Evolutionary conservation across 2,113 vertebrate species (phyloP), one percentile per base, ranked within the genome.

Genomic region (Pteruthius melanotis): DNA sequence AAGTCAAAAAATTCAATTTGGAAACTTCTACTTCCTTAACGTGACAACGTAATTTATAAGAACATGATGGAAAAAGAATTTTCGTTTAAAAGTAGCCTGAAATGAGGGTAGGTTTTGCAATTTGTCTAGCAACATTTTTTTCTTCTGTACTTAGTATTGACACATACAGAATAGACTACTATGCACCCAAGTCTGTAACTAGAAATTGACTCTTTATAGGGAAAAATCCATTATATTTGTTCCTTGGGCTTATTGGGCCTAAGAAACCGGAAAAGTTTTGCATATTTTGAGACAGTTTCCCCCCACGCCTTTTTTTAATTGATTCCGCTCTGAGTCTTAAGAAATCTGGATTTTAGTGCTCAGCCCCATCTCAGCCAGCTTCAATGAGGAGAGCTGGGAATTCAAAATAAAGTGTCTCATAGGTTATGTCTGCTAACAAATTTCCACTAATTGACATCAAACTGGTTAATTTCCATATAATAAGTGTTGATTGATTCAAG

Each of bases 391-490:
- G 65, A 82, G 19, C 85, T 94, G 95, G 65, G 84, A 89, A 95
- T 96, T 97, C 75, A 86, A 94, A 96, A 93, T 83, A 89, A 94
- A 93, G 83, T 78, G 77, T 96, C 96, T 96, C 96, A 90, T 54
- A 94, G 95, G 92, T 91, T 92, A 93, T 90, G 96, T 95, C 97
- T 97, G 95, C 97, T 98, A 97, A 98, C 97, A 98, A 98, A 97
- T 98, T 98, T 97, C 98, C 98, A 97, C 98, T 98, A 98, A 98
- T 95, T 97, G 98, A 98, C 97, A 98, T 97, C 97, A 97, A 98
- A 97, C 95, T 97, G 97, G 98, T 98, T 98, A 98, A 98, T 98
- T 98, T 98, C 96, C 96, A 97, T 97, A 98, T 98, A 98, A 98
- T 98, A 98, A 98, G 97, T 97, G 98, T 93, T 97, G 98, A 98